Conservation (phyloP, 2,888 invertebrate genomes). For the Agrotis exclamationis region DNA sequence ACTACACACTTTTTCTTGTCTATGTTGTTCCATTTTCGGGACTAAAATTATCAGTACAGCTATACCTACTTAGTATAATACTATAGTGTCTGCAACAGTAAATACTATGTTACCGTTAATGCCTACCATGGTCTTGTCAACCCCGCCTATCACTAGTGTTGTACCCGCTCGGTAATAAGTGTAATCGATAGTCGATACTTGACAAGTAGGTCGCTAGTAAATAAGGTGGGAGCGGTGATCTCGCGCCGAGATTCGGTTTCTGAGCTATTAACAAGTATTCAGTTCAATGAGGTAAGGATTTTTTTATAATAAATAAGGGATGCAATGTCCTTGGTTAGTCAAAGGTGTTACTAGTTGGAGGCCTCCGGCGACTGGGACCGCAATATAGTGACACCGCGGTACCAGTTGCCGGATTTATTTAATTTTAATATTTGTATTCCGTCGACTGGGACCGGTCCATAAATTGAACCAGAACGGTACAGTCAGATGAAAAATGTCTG, state of each 20-base stretch:
- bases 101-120: conserved; percentile 65
- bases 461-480: too few relatives aligned
- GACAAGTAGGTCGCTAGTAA: conserved; percentile 74
- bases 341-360: too few relatives aligned
- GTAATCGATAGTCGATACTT: conserved; percentile 77
- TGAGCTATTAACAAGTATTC: conserved; percentile 54
- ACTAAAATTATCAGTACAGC: neutral
- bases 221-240: conserved; percentile 63
- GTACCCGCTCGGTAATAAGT: conserved; percentile 72
- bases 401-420: too few relatives aligned
- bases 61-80: neutral
- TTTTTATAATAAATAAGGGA: too few relatives aligned
- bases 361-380: too few relatives aligned
- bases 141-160: conserved; percentile 72
- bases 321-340: too few relatives aligned
- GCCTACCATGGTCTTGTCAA: conserved; percentile 70
- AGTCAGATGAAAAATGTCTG: too few relatives aligned
- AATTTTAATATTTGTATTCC: too few relatives aligned
- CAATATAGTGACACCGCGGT: too few relatives aligned
- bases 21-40: neutral
- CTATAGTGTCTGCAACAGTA: conserved; percentile 39
- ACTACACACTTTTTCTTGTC: too few relatives aligned
- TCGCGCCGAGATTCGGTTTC: conserved; percentile 61
- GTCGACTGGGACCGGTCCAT: too few relatives aligned
- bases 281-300: conserved; percentile 37